Evolutionary conservation across 2,888 invertebrate species (phyloP).

Genomic region (Spodoptera picta): DNA sequence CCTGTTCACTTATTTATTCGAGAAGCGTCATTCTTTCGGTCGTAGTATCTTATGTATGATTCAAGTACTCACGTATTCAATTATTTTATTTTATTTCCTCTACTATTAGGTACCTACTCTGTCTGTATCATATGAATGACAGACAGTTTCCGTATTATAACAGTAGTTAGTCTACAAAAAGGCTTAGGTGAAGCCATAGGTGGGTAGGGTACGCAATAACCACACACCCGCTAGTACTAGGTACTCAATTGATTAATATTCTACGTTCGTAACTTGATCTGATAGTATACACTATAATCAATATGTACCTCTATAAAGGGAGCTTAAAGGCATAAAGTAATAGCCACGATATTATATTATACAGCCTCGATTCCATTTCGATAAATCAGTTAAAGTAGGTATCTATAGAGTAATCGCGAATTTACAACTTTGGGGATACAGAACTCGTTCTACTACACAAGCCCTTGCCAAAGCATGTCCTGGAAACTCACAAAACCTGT

Average conservation of each 20-base stretch:
- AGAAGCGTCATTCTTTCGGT: constrained; percentile 13
- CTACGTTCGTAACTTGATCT: constrained; percentile 59
- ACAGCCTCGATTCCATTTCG: no score
- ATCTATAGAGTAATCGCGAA: background rate
- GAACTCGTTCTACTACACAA: constrained; percentile 28
- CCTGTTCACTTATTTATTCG: constrained; percentile 32
- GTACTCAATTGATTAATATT: constrained; percentile 50
- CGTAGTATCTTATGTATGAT: background rate
- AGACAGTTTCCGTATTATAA: constrained; percentile 63
- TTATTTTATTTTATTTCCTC: constrained; percentile 58
- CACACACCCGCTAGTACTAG: constrained; percentile 16
- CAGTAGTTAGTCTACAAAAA: constrained; percentile 41
- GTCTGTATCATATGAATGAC: constrained; percentile 48
- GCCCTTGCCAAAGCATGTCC: constrained; percentile 26
- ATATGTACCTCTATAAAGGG: constrained; percentile 1
- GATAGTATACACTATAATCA: constrained; percentile 23
- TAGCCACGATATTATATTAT: no score
- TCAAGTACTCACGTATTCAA: constrained; percentile 19
- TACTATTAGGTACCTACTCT: constrained; percentile 30
- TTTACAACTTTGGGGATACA: background rate
- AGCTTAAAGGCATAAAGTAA: background rate
- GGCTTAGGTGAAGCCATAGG: constrained; percentile 43
- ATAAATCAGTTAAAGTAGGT: no score
- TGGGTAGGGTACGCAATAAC: constrained; percentile 2
- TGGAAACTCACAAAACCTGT: constrained; percentile 36